Base-by-base conservation (phyloP, 2,797 vertebrate species). In the Hydrolagus colliei region DNA sequence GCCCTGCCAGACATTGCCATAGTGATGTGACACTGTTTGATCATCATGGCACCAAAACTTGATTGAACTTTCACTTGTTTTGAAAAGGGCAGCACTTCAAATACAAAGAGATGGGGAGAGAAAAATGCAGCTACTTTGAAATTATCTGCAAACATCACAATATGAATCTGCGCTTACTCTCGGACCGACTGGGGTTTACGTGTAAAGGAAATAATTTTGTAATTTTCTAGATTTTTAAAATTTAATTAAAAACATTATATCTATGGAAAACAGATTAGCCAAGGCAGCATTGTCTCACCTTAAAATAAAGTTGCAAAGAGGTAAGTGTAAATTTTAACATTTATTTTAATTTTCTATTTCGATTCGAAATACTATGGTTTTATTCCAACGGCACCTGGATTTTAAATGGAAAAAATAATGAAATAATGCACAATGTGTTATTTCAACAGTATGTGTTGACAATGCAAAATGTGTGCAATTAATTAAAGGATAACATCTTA, bases 1-100 rank as follows among this genome's bases (percentile, higher is more conserved):
- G 95, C 94, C 96, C 96, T 95, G 96, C 96, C 96, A 96, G 94
- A 95, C 92, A 93, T 95, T 95, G 95, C 96, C 95, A 96, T 96
- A 96, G 95, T 93, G 95, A 97, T 94, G 96, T 94, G 95, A 96
- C 95, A 94, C 93, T 95, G 92, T 94, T 95, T 97, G 96, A 96
- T 97, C 95, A 95, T 94, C 89, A 94, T 94, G 92, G 95, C 95
- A 92, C 92, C 90, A 94, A 95, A 95, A 95, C 94, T 94, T 92
- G 91, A 93, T 92, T 94, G 94, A 95, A 96, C 95, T 96, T 96
- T 94, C 94, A 95, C 96, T 96, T 96, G 95, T 97, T 98, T 96
- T 96, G 95, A 96, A 97, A 96, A 95, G 94, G 92, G 93, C 92
- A 92, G 91, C 87, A 89, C 90, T 92, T 90, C 87, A 90, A 93